Evolutionary conservation across 1,140 invertebrate genomes (phyloP).

Genomic region (Antheraea mylitta): DNA sequence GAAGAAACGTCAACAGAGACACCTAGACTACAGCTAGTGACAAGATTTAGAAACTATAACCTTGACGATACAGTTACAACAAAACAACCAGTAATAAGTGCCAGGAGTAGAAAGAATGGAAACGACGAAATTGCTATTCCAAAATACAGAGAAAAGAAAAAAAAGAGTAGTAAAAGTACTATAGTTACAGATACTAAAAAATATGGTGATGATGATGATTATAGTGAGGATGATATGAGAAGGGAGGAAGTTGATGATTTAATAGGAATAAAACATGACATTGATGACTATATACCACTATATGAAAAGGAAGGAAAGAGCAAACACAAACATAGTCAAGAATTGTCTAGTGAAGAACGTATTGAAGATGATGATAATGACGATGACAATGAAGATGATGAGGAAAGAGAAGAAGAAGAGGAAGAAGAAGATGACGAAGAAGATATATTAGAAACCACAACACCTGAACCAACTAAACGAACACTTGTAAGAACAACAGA

Average conservation of each 20-base stretch:
- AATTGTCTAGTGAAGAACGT: constrained; percentile 28
- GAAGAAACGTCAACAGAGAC: constrained; percentile 17
- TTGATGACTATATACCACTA: constrained; percentile 58
- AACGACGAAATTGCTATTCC: constrained; percentile 28
- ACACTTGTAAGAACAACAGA: constrained; percentile 51
- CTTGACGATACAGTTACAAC: constrained; percentile 18
- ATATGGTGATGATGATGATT: constrained; percentile 60
- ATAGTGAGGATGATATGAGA: constrained; percentile 47
- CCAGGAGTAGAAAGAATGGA: constrained; percentile 18
- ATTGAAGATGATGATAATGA: constrained; percentile 33
- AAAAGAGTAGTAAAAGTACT: constrained; percentile 57
- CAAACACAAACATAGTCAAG: constrained; percentile 19
- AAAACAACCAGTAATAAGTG: constrained; percentile 11
- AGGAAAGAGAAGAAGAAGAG: constrained; percentile 17
- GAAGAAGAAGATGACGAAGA: constrained; percentile 23
- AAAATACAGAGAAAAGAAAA: constrained; percentile 66
- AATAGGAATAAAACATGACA: constrained; percentile 58
- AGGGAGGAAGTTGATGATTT: constrained; percentile 63
- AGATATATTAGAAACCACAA: constrained; percentile 34
- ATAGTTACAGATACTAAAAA: constrained; percentile 63
- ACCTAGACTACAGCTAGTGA: constrained; percentile 44
- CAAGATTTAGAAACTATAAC: constrained; percentile 44
- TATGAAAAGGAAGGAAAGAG: constrained; percentile 54
- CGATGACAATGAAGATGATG: constrained; percentile 24
- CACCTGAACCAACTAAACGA: constrained; percentile 51